Conservation (phyloP, 1,140 invertebrate genomes). For the Meloidogyne hapla region DNA sequence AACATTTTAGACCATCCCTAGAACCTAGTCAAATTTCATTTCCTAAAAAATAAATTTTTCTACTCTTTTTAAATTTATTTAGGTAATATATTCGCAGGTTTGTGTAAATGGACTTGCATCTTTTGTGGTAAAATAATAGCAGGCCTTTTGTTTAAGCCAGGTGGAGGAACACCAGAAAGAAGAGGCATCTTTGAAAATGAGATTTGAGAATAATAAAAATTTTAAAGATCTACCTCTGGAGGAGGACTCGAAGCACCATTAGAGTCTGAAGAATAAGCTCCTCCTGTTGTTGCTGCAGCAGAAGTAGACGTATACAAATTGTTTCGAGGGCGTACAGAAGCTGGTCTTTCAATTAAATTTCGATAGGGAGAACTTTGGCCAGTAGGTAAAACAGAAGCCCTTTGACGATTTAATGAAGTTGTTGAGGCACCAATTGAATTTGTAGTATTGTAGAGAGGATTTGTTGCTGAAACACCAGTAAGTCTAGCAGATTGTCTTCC, state of each 20-base stretch:
- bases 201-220: slow-evolving; percentile 9
- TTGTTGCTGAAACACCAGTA: slow-evolving; percentile 13
- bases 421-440: slow-evolving; percentile 7
- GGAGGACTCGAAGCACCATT: slow-evolving; percentile 28
- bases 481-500: slow-evolving; percentile 26
- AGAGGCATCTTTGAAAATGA: slow-evolving; percentile 27
- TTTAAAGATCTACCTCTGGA: slow-evolving; percentile 9
- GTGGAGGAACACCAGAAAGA: slow-evolving; percentile 26
- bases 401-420: background rate
- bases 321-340: slow-evolving; percentile 7
- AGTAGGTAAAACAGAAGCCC: slow-evolving; percentile 10
- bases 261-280: slow-evolving; percentile 20
- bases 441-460: slow-evolving; percentile 17
- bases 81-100: slow-evolving; percentile 16
- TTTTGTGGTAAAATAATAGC: slow-evolving; percentile 18
- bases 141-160: slow-evolving; percentile 17
- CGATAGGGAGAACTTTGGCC: slow-evolving; percentile 19
- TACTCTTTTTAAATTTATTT: background rate
- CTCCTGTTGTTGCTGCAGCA: background rate
- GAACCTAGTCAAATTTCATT: no score
- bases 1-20: no score
- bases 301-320: slow-evolving; percentile 5
- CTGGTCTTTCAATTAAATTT: slow-evolving; percentile 14
- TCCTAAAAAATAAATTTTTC: background rate
- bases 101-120: slow-evolving; percentile 29